Base-by-base conservation (phyloP, 2,888 invertebrate species). In the Caenorhabditis imperialis region DNA sequence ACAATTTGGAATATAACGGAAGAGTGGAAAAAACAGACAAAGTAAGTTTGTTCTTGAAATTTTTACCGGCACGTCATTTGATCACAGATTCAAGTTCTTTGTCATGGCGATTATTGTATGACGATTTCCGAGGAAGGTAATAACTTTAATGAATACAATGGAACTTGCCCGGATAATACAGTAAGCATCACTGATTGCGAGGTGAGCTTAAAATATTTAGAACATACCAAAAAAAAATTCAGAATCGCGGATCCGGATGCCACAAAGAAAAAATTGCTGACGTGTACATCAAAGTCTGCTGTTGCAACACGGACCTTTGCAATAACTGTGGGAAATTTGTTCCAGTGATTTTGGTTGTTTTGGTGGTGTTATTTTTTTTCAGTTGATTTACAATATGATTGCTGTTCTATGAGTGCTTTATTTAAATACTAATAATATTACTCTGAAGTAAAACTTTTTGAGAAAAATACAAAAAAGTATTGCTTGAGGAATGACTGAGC, bases 241-340 rank as follows among this genome's bases (percentile, higher is more conserved):
- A 58, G 57, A 51, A 35, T 2, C 45, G 51, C 10, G 65, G 73
- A 18, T 37, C n/a, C 0, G 60, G 73, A 5, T 73, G 73, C 20
- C 42, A 65, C 18, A 55, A 73, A 1, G 61, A 61, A 25, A 65
- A 48, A 14, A 20, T 73, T 14, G 10, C 44, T 3, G 50, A 23
- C 20, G 65, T 65, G 4, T 50, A 73, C 16, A 45, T 73, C 5
- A 61, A 73, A 38, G 73, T 48, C n/a, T 73, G 73, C 35, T 73
- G 73, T 23, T 73, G 73, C 30, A 44, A 73, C 8, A 44, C 30
- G 12, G 65, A 65, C 10, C 38, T 73, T 16, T 65, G 65, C 33
- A 73, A 72, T 42, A 3, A 10, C 58, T 8, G 22, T 14, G 33
- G 35, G 1, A 5, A n/a, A 10, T 23, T 22, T 22, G n/a, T 20